Evolutionary conservation across 2,888 invertebrate genomes (phyloP).

Genomic region (Cataglyphis altisquamis): DNA sequence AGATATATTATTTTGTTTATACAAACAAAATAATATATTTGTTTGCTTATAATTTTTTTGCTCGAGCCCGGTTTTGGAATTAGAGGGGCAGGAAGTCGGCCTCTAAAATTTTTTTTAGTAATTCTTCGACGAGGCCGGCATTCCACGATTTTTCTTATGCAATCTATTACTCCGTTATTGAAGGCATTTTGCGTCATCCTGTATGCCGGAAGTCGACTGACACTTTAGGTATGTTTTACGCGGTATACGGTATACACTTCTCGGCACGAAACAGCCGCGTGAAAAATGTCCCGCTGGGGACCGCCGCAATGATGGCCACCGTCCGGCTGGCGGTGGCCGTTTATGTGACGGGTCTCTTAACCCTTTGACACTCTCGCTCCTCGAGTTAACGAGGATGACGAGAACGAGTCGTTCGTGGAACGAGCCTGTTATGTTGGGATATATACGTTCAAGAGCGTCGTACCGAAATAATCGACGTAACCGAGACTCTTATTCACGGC

Average conservation of each 20-base stretch:
- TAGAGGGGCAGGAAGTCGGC: background rate
- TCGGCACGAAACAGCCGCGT: constrained; percentile 14
- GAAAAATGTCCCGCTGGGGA: constrained; percentile 23
- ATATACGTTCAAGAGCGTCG: constrained; percentile 28
- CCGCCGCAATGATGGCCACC: constrained; percentile 29
- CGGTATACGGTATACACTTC: background rate
- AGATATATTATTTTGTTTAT: background rate
- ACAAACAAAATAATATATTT: background rate
- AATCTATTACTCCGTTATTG: constrained; percentile 67
- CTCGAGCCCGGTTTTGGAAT: background rate
- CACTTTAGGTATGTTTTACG: constrained; percentile 33
- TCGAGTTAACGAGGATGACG: constrained; percentile 50
- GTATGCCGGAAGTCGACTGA: constrained; percentile 64
- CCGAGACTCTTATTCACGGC: background rate
- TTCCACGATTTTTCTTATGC: constrained; percentile 57
- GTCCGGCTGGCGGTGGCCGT: constrained; percentile 25
- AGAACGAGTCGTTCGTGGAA: constrained; percentile 48
- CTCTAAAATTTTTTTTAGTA: background rate
- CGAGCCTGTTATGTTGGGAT: constrained; percentile 33
- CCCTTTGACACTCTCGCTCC: constrained; percentile 49
- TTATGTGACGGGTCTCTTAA: constrained; percentile 53
- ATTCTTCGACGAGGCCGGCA: background rate
- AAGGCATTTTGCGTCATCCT: constrained; percentile 56
- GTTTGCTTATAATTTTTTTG: background rate
- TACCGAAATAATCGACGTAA: constrained; percentile 9